Evolutionary conservation across 2,797 vertebrate species (phyloP).

Genomic region (Merluccius polli): DNA sequence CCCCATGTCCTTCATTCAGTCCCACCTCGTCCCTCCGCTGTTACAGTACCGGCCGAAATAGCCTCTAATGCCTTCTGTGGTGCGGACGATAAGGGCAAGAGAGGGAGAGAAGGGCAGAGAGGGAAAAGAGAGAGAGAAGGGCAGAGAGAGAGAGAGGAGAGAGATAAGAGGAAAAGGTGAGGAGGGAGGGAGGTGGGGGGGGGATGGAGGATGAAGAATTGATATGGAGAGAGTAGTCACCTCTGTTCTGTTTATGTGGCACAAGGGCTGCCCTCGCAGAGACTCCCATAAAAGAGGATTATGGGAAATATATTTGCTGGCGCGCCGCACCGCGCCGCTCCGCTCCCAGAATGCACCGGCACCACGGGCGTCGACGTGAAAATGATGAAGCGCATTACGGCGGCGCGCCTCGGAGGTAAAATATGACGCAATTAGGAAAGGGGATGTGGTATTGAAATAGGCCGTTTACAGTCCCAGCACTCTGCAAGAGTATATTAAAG

Average conservation of each 20-base stretch:
- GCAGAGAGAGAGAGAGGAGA: neutral
- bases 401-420: slow-evolving; percentile 19
- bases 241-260: slow-evolving; percentile 26
- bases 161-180: neutral
- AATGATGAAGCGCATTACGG: slow-evolving; percentile 36
- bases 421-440: slow-evolving; percentile 1
- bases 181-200: neutral
- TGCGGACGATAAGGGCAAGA: slow-evolving; percentile 22
- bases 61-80: slow-evolving; percentile 54
- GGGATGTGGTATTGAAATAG: neutral
- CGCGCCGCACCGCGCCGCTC: slow-evolving; percentile 23
- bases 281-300: slow-evolving; percentile 59
- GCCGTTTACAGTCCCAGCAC: neutral
- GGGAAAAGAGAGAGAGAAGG: neutral
- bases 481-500: neutral
- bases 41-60: slow-evolving; percentile 42
- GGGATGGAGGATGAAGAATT: slow-evolving; percentile 48
- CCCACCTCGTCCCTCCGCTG: slow-evolving; percentile 38
- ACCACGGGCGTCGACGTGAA: slow-evolving; percentile 45
- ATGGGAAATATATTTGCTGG: slow-evolving; percentile 52
- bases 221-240: slow-evolving; percentile 40
- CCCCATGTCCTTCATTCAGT: slow-evolving; percentile 54
- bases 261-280: slow-evolving; percentile 42
- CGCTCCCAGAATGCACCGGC: slow-evolving; percentile 42
- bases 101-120: neutral